Evolutionary conservation across 2,888 invertebrate genomes (phyloP), one percentile per base, ranked within the genome.

Genomic region (Mechanitis messenoides): DNA sequence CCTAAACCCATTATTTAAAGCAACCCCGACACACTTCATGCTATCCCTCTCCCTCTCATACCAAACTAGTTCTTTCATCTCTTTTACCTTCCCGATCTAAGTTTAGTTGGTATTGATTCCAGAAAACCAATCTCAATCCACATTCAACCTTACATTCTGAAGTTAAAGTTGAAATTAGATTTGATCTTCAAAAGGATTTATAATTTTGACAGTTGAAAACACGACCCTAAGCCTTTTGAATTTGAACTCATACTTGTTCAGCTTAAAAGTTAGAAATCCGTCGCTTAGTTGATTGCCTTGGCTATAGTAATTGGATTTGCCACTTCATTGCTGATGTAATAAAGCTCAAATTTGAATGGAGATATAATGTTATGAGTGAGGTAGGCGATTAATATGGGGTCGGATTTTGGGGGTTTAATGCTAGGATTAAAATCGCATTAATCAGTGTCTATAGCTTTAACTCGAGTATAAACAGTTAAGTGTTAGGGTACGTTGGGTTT

Each of bases 371-470:
- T 90, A 83, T 84, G 83, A 85, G 84, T 85, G 84, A 83, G 83
- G 81, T 77, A 81, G 84, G 88, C 91, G 89, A 85, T 87, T 87
- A 86, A 87, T 86, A 82, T 84, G 79, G 85, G 85, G 84, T 80
- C 69, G 87, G 90, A 91, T 92, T 91, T 91, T 85, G 90, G 91
- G 91, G 91, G 92, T 91, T 92, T 92, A 92, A 91, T 89, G 84
- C 84, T 84, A 71, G 88, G 92, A 92, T 93, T 92, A 91, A 92
- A 92, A 91, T 92, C 92, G 90, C 92, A 92, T 93, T 92, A 92
- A 92, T 92, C 92, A 92, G 92, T 92, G 92, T 92, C 92, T 82
- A 79, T 80, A 82, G 87, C 83, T 85, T 85, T 87, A 89, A 86
- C 86, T 87, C 84, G 78, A 84, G 84, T 85, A 90, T 90, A 90